Base-by-base conservation (phyloP, 2,797 vertebrate species). In the Melanitta fusca region DNA sequence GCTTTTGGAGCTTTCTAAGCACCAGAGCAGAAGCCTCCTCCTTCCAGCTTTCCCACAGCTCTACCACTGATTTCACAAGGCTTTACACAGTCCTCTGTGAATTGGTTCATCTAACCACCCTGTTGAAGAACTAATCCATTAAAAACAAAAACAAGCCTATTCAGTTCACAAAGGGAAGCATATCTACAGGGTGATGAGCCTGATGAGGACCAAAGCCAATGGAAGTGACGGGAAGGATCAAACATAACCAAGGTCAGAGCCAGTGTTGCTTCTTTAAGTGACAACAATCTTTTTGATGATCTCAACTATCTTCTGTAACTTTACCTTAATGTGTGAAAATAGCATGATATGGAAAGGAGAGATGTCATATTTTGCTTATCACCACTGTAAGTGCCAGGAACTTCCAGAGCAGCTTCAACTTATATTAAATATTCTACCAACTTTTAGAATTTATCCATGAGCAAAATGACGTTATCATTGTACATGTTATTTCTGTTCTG, bases 321-420 rank as follows among this genome's bases (percentile, higher is more conserved):
- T 94, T 95, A 70, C 54, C 54, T 90, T 84, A 88, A 85, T 56
- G 82, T 90, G 64, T 95, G 91, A 94, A 92, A 91, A 92, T 74
- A 87, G 70, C 91, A 84, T 38, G 79, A 75, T 93, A 94, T 85
- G 85, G 91, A 92, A 90, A 85, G n/a, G 39, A 94, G 70, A 89
- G 19, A 84, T 94, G 69, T 49, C 87, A 84, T 93, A 89, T 89
- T 97, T 95, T 93, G 69, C 70, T 94, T 95, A 86, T 91, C 79
- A 83, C 70, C 14, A 6, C 10, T 72, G 27, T 39, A 89, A 51
- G 56, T 91, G 79, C 89, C 92, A 96, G 94, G 80, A 93, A 89
- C 70, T 93, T 91, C 88, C 87, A 96, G 81, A 95, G 80, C 77
- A 94, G 54, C 41, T 91, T 91, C 73, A 89, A 92, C 19, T 88